These are phyloP conservation scores for Encarsia formosa DNA, from an alignment of 2,888 invertebrate genomes.

Conservation along the genomic window DNA sequence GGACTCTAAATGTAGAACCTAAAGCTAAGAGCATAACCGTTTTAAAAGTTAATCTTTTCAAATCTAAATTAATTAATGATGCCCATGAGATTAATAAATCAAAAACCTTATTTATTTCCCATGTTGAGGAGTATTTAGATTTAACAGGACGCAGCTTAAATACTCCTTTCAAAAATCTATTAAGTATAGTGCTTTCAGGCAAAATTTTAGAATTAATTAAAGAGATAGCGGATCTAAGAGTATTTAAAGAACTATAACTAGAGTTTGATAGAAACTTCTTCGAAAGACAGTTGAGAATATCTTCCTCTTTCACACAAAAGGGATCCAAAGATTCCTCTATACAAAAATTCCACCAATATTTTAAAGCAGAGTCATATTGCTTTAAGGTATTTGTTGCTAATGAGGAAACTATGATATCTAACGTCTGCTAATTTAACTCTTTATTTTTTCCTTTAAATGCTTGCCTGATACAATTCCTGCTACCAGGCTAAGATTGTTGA, in stretches of 20 bases:
- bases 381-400: neutral
- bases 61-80: neutral
- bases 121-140: conserved; percentile 30
- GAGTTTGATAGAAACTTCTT: neutral
- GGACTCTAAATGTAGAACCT: conserved; percentile 10
- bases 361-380: neutral
- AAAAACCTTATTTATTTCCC: conserved; percentile 30
- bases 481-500: neutral
- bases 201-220: conserved; percentile 6
- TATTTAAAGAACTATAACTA: conserved; percentile 9
- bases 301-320: neutral
- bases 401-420: neutral
- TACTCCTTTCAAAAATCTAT: conserved; percentile 20
- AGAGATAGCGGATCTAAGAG: conserved; percentile 10
- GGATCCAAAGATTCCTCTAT: too few species aligned
- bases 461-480: neutral
- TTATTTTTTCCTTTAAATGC: neutral
- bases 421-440: too few species aligned
- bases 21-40: conserved; percentile 11
- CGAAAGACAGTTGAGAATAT: neutral
- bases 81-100: neutral
- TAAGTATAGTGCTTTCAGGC: neutral
- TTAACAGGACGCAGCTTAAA: conserved; percentile 22
- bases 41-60: conserved; percentile 5
- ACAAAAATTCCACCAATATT: neutral